Evolutionary conservation across 2,888 invertebrate species (phyloP), one percentile per base, ranked within the genome.

Genomic region (Caenorhabditis angaria): DNA sequence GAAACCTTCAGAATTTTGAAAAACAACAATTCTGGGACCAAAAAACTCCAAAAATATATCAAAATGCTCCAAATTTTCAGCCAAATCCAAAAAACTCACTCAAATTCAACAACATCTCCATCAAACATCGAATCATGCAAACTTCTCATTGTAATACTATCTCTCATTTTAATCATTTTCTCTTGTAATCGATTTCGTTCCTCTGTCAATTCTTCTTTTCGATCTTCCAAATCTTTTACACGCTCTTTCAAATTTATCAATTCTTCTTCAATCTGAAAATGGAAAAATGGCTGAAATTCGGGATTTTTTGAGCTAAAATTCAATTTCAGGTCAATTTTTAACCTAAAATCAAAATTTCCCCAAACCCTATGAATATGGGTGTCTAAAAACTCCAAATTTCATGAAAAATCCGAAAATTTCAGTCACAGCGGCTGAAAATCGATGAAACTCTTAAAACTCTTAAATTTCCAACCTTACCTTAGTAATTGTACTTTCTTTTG

Each of bases 111-210:
- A 28, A 58, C 54, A 5, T 63, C 66, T 29, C 63, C 51, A 48
- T 71, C 71, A 25, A 71, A 67, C 57, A 71, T 63, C 47, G 72
- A 68, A 18, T 72, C 72, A 58, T 72, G 72, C 24, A 72, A 63
- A 0, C 68, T 68, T 61, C 68, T 27, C 18, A 48, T 56, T 6
- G 20, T 71, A 62, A 32, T 60, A 6, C 22, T 28, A n/a, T 29
- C 55, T 3, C 27, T 28, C 27, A 28, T 54, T 28, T 14, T 56
- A 14, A 28, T 18, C 35, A 73, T 41, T 32, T 73, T 41, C 18
- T 73, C 58, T 20, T 73, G 56, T 5, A 73, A 47, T 6, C 35
- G 29, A 29, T 73, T 63, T 28, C 69, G 18, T 35, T 73, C 73
- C 0, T 27, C 54, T 2, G 28, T 57, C 56, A 73, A 32, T 10